Base-by-base conservation (phyloP, 2,113 vertebrate genomes). In the Oreochromis tanganicae region DNA sequence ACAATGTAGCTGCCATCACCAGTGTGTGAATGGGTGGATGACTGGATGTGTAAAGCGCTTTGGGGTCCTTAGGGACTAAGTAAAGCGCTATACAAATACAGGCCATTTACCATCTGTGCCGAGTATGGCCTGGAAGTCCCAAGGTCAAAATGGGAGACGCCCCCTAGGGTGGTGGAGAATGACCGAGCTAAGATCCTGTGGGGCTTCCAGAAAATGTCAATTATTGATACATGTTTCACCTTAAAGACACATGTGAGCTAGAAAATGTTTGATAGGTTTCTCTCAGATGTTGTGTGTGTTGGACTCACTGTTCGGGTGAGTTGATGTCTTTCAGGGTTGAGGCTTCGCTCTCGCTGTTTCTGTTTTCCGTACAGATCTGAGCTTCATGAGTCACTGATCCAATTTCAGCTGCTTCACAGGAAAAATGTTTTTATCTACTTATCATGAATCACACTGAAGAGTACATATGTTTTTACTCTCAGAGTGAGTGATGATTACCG, bases 221-320 rank as follows among this genome's bases (percentile, higher is more conserved):
- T 24, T 24, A 24, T 24, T 24, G 24, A 24, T 24, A 24, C 24
- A 24, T 24, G 24, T 24, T 24, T 24, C 24, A 24, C 24, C 3
- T 24, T 24, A 24, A 24, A 24, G 24, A 24, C 24, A 43, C 41
- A 11, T 12, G 41, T 4, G 12, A 43, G 12, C 10, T 5, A 17
- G 16, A 19, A 52, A 8, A 9, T 8, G 17, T 7, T 52, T 7
- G 3, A 7, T 8, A 6, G 3, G 48, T 50, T 50, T 50, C 14
- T 7, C 50, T 54, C 52, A 54, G 52, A 2, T 55, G 52, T 9
- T 7, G 9, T 16, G 27, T 27, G 19, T 55, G 9, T 10, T 5
- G 9, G 17, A 59, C 93, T 92, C 84, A 95, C 94, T 6, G 88
- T 36, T 94, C 92, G 21, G 91, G 91, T 27, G 91, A 82, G 91